These are phyloP conservation scores for Amyelois transitella DNA, from an alignment of 1,140 invertebrate genomes.

Conservation along the genomic window DNA sequence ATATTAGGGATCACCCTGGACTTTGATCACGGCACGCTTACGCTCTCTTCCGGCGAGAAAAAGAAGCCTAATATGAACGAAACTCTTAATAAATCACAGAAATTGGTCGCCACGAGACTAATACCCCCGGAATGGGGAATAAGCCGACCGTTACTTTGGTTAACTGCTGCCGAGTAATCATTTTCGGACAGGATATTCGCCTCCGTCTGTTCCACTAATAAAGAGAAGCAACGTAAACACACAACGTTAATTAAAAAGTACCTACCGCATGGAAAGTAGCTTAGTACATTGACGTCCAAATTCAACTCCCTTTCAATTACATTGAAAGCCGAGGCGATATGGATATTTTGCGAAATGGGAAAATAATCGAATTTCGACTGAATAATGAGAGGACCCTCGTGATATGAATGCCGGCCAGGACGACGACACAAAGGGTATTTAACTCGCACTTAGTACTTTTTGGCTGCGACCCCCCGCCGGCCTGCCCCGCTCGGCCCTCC, in stretches of 20 bases:
- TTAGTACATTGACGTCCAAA: conserved; percentile 37
- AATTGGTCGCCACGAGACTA: conserved; percentile 66
- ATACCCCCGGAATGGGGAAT: conserved; percentile 65
- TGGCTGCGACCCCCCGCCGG: conserved; percentile 37
- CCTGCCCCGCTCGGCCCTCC: conserved; percentile 29
- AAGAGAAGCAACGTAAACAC: background rate
- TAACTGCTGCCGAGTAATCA: conserved; percentile 67
- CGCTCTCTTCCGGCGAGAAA: conserved; percentile 57
- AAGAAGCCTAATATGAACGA: conserved; percentile 54
- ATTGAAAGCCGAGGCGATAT: conserved; percentile 66
- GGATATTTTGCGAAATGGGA: conserved; percentile 72
- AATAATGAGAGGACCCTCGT: conserved; percentile 68
- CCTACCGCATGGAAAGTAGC: background rate
- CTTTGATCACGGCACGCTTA: conserved; percentile 62
- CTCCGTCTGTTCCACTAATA: conserved; percentile 56
- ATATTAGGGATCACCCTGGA: conserved; percentile 70
- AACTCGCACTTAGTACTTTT: conserved; percentile 72
- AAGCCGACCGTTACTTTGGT: conserved; percentile 63
- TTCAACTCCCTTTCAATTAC: conserved; percentile 61
- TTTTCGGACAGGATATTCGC: conserved; percentile 66
- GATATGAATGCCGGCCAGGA: conserved; percentile 55
- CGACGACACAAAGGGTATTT: conserved; percentile 69
- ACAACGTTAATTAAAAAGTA: background rate
- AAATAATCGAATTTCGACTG: conserved; percentile 72
- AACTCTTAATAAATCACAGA: conserved; percentile 69